Conservation (phyloP, 35 echinoderm and acorn worm species). For the Heliocidaris erythrogramma region DNA sequence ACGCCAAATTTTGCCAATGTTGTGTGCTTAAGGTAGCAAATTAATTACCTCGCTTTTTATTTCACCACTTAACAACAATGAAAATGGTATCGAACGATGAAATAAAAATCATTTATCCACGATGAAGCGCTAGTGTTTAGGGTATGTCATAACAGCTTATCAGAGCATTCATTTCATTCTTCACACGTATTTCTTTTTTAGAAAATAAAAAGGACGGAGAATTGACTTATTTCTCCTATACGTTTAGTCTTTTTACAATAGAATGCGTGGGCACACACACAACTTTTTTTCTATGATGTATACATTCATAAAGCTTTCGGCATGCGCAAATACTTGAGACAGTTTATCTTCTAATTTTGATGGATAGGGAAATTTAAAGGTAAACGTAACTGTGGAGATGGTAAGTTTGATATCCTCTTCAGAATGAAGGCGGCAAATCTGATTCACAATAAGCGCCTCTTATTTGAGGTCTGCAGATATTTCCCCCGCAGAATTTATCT, state of each 20-base stretch:
- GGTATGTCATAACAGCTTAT: neutral
- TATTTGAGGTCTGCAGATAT: neutral
- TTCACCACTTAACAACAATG: too few species aligned
- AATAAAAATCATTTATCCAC: too few species aligned
- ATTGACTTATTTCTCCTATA: too few species aligned
- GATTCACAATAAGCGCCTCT: constrained; percentile 3
- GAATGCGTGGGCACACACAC: neutral
- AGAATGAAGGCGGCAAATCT: constrained; percentile 29
- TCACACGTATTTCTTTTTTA: neutral
- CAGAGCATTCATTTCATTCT: neutral
- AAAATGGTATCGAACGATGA: too few species aligned
- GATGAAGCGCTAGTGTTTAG: too few species aligned
- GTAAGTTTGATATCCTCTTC: constrained; percentile 6
- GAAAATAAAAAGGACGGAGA: too few species aligned
- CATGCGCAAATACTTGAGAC: neutral
- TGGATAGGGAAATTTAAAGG: neutral
- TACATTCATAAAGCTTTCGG: neutral
- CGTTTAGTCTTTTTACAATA: neutral
- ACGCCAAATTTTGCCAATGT: neutral
- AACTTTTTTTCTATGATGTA: neutral
- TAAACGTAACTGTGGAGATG: constrained; percentile 20
- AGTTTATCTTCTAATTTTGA: constrained; percentile 17
- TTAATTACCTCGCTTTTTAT: neutral
- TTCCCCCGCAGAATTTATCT: neutral
- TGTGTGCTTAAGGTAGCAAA: neutral